Evolutionary conservation across 1,140 invertebrate genomes (phyloP).

Genomic region (Zaprionus africanus): DNA sequence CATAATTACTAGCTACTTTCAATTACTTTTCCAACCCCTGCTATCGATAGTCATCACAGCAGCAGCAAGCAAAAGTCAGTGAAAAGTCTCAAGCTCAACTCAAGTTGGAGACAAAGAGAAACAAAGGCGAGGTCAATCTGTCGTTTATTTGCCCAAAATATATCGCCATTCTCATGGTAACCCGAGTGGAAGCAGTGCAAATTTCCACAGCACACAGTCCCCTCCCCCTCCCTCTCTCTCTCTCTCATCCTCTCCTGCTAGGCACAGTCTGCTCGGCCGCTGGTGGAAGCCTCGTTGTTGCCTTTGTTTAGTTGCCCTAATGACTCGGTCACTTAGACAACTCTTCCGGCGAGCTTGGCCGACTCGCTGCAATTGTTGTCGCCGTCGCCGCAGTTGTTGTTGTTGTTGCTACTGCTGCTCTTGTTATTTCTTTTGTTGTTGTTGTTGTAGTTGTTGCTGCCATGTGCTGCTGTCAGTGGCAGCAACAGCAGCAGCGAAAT

Average conservation of each 20-base stretch:
- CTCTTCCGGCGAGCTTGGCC: conserved; percentile 19
- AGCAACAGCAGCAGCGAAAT: conserved; percentile 55
- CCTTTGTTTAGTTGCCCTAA: conserved; percentile 48
- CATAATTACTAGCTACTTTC: background rate
- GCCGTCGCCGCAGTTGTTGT: conserved; percentile 30
- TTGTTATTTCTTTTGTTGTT: background rate
- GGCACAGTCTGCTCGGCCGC: background rate
- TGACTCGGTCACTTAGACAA: conserved; percentile 47
- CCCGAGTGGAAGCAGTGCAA: background rate
- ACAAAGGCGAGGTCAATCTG: conserved; percentile 1
- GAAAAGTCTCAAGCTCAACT: background rate
- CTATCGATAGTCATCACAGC: background rate
- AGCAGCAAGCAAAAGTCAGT: background rate
- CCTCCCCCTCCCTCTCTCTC: background rate
- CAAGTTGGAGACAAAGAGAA: background rate
- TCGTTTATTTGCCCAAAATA: conserved; percentile 19
- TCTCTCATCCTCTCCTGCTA: background rate
- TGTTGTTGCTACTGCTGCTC: conserved; percentile 8
- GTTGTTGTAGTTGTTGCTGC: conserved; percentile 35
- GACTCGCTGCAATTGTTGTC: conserved; percentile 39
- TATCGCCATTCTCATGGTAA: background rate
- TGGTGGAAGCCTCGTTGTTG: background rate
- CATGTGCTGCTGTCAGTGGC: conserved; percentile 60
- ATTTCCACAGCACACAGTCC: background rate
- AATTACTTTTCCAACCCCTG: background rate